Percentiles rank a stretch among this genome's conserved stretches.
Conservation (phyloP, 2,888 invertebrate genomes). For the Mythimna loreyi region DNA sequence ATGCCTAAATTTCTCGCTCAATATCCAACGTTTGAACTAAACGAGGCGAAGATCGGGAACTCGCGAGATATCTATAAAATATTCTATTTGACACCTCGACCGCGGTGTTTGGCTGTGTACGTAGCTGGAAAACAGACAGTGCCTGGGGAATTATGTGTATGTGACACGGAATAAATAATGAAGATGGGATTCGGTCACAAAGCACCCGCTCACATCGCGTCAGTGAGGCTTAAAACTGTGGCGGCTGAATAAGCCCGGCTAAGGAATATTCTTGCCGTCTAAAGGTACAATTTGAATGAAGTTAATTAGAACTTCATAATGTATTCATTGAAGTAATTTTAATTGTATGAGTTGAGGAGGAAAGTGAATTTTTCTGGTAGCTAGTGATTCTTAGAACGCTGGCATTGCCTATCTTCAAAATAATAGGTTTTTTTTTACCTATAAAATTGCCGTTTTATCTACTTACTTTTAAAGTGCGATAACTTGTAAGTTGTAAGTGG, state of each 20-base stretch:
- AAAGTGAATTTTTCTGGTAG: slow-evolving; percentile 22
- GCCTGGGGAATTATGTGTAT: slow-evolving; percentile 62
- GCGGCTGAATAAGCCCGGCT: slow-evolving; percentile 68
- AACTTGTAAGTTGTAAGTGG: too few species aligned
- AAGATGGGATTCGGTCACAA: slow-evolving; percentile 71
- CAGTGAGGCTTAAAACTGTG: slow-evolving; percentile 72
- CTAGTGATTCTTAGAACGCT: not conserved
- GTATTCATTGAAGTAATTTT: slow-evolving; percentile 57
- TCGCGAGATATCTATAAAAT: slow-evolving; percentile 48
- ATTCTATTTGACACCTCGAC: slow-evolving; percentile 62
- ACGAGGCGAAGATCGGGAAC: slow-evolving; percentile 5
- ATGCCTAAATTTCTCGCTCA: too few species aligned
- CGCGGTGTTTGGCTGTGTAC: slow-evolving; percentile 47
- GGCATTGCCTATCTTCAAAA: too few species aligned
- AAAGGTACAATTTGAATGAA: slow-evolving; percentile 59
- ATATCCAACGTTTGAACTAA: slow-evolving; percentile 21
- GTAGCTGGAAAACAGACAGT: slow-evolving; percentile 60
- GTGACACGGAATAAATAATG: slow-evolving; percentile 75
- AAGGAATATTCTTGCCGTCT: slow-evolving; percentile 49
- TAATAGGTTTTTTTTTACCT: too few species aligned
- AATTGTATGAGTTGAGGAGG: slow-evolving; percentile 28
- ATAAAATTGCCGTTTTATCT: too few species aligned
- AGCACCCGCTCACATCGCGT: slow-evolving; percentile 69
- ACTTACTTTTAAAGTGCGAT: too few species aligned
- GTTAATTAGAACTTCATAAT: slow-evolving; percentile 55